Conservation (phyloP, 1,140 invertebrate genomes). For the Monomorium pharaonis region DNA sequence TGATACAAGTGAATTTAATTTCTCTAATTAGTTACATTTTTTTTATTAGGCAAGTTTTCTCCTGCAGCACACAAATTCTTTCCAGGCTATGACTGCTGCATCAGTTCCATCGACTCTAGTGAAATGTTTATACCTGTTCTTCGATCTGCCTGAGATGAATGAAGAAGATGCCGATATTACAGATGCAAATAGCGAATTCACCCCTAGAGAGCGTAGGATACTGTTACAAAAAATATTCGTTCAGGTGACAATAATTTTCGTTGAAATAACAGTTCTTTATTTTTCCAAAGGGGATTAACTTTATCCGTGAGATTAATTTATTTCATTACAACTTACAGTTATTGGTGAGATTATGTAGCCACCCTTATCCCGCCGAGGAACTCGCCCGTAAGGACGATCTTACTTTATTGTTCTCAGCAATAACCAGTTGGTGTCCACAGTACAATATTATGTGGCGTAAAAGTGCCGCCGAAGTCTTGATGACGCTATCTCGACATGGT, state of each 20-base stretch:
- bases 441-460: conserved; percentile 98
- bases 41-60: not conserved
- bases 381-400: conserved; percentile 98
- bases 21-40: conserved; percentile 74
- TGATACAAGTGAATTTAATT: conserved; percentile 88
- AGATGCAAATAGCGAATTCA: conserved; percentile 93
- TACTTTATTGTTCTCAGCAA: conserved; percentile 97
- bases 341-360: conserved; percentile 96
- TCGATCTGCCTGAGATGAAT: conserved; percentile 97
- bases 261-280: not conserved
- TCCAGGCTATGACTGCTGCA: conserved; percentile 96
- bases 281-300: not conserved
- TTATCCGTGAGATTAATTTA: conserved; percentile 1
- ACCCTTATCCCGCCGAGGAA: conserved; percentile 97
- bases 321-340: conserved; percentile 87
- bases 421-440: conserved; percentile 96
- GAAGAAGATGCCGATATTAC: conserved; percentile 91
- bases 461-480: conserved; percentile 97
- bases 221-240: conserved; percentile 98
- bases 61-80: conserved; percentile 10
- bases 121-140: conserved; percentile 99
- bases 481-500: conserved; percentile 97
- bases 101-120: conserved; percentile 98
- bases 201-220: conserved; percentile 94
- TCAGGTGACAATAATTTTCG: conserved; percentile 88